phyloP scores from a whole-genome alignment of 2,797 vertebrate species.

The Myripristis murdjan region DNA sequence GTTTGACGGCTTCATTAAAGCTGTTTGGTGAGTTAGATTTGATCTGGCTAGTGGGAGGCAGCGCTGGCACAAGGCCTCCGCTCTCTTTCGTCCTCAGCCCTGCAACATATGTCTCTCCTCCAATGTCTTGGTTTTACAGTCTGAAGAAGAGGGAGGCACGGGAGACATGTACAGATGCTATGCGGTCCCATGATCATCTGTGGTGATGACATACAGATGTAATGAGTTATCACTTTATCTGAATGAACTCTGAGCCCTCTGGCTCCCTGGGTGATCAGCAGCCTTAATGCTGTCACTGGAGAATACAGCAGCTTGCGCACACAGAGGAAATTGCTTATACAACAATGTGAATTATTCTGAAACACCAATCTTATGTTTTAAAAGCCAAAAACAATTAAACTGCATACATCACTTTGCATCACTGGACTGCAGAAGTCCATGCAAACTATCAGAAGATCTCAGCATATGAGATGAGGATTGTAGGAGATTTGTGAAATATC shows the following conservation, averaged over 20 bases:
- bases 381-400: too few species aligned
- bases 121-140: too few species aligned
- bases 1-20: conserved; percentile 61
- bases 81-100: not conserved
- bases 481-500: conserved; percentile 30
- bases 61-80: too few species aligned
- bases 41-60: conserved; percentile 29
- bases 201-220: not conserved
- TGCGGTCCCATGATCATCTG: not conserved
- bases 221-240: not conserved
- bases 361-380: too few species aligned
- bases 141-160: too few species aligned
- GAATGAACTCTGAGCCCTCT: too few species aligned
- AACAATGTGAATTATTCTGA: too few species aligned
- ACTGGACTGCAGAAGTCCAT: not conserved
- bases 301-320: too few species aligned
- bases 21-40: conserved; percentile 14
- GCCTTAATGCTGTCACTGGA: too few species aligned
- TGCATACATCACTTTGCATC: not conserved
- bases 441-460: not conserved
- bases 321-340: too few species aligned
- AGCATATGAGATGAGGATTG: not conserved
- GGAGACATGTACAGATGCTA: not conserved
- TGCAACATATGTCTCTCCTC: too few species aligned
- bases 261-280: too few species aligned